Evolutionary conservation across 2,113 vertebrate species (phyloP).

Genomic region (Lepisosteus osseus): DNA sequence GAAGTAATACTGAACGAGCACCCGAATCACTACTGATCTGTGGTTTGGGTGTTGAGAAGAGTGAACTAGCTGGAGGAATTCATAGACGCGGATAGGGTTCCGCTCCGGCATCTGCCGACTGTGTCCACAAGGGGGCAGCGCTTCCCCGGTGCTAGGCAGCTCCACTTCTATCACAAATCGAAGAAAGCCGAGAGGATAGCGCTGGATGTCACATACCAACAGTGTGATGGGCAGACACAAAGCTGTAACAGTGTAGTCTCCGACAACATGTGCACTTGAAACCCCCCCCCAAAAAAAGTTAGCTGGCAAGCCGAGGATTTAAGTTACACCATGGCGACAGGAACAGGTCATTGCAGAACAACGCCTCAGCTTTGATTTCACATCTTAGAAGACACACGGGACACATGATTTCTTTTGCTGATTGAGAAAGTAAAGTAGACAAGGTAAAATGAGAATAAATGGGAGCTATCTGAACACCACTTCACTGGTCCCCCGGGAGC

Average conservation of each 20-base stretch:
- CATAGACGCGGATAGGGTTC: background rate
- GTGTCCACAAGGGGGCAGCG: slow-evolving; percentile 48
- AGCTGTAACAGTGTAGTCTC: slow-evolving; percentile 48
- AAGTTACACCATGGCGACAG: slow-evolving; percentile 28
- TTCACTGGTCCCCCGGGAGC: slow-evolving; percentile 47
- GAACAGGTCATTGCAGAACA: slow-evolving; percentile 38
- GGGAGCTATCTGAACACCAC: slow-evolving; percentile 75
- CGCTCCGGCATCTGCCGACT: slow-evolving; percentile 9
- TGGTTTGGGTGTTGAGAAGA: slow-evolving; percentile 33
- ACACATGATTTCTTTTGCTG: slow-evolving; percentile 30
- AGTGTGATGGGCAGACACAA: slow-evolving; percentile 52
- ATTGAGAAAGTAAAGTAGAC: slow-evolving; percentile 45
- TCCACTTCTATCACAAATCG: slow-evolving; percentile 44
- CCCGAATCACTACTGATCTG: slow-evolving; percentile 23
- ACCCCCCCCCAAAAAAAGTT: slow-evolving; percentile 21
- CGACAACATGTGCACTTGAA: slow-evolving; percentile 36
- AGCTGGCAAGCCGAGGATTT: slow-evolving; percentile 24
- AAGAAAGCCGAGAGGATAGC: slow-evolving; percentile 40
- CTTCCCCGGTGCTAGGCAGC: slow-evolving; percentile 31
- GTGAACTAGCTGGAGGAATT: slow-evolving; percentile 33
- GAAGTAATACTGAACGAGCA: slow-evolving; percentile 44
- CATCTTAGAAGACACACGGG: slow-evolving; percentile 1
- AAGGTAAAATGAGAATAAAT: slow-evolving; percentile 69
- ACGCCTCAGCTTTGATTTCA: slow-evolving; percentile 28
- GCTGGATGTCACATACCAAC: slow-evolving; percentile 59